phyloP scores from a whole-genome alignment of 23 tunicate species.

The Phallusia fumigata region DNA sequence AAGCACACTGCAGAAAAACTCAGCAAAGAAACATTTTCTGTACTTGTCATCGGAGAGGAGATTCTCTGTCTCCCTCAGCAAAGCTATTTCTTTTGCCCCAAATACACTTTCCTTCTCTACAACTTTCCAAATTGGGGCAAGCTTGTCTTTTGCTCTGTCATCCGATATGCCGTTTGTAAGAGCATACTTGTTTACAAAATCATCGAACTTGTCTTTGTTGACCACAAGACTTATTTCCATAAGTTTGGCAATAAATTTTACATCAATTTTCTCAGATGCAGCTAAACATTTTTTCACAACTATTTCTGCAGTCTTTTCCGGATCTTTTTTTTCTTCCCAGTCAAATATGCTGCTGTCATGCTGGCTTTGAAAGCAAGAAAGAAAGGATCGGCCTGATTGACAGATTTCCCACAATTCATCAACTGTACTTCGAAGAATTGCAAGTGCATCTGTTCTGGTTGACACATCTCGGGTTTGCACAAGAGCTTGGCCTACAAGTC shows the following conservation, averaged over 20 bases:
- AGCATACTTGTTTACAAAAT: conserved; percentile 14
- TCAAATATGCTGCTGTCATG: not conserved
- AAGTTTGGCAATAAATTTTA: conserved; percentile 16
- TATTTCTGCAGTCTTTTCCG: conserved; percentile 19
- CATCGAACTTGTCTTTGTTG: not conserved
- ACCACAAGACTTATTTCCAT: not conserved
- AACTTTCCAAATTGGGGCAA: not conserved
- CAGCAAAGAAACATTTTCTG: conserved; percentile 26
- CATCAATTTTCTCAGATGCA: conserved; percentile 26
- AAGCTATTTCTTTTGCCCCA: not conserved
- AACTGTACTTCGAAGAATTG: no score
- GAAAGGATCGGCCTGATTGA: no score
- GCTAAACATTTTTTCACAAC: conserved; percentile 14
- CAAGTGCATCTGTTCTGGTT: no score
- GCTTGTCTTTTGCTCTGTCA: not conserved
- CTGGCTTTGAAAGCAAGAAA: not conserved
- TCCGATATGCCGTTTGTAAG: not conserved
- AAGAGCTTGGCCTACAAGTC: no score
- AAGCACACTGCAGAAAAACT: conserved; percentile 45
- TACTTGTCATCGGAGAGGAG: conserved; percentile 23
- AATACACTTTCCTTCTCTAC: conserved; percentile 4
- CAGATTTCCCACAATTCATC: no score
- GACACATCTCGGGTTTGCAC: no score
- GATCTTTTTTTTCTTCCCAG: conserved; percentile 12
- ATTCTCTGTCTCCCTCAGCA: conserved; percentile 23